Conservation (phyloP, 2,113 vertebrate species). For the Reinhardtius hippoglossoides region DNA sequence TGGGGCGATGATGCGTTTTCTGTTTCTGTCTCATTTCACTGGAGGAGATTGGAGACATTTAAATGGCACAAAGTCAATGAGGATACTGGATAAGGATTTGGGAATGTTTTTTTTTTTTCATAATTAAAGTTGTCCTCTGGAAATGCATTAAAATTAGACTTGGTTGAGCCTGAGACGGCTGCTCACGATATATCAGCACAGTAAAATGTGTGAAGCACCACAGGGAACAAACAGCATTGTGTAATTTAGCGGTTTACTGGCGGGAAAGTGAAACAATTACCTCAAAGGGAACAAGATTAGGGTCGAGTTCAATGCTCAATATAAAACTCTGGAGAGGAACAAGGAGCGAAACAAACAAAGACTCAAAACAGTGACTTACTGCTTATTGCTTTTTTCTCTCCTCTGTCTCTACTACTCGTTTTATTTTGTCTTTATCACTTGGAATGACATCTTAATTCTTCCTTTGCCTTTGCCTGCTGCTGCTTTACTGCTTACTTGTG, state of each 20-base stretch:
- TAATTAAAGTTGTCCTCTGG: conserved; percentile 28
- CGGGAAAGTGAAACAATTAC: conserved; percentile 9
- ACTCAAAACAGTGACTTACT: background rate
- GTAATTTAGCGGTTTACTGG: background rate
- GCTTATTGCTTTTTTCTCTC: background rate
- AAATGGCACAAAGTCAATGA: conserved; percentile 37
- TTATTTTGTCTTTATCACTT: background rate
- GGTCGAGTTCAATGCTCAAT: background rate
- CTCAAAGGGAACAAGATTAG: background rate
- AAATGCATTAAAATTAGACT: conserved; percentile 15
- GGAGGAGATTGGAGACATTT: conserved; percentile 57
- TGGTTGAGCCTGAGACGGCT: background rate
- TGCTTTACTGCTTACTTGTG: background rate
- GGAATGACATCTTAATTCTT: background rate
- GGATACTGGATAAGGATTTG: conserved; percentile 3
- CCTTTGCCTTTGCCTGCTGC: background rate
- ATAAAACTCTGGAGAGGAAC: background rate
- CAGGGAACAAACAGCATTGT: conserved; percentile 3
- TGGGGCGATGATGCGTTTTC: background rate
- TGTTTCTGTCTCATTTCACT: conserved; percentile 38
- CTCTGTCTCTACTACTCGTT: background rate
- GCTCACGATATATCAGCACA: conserved; percentile 5
- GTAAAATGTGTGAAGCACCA: background rate
- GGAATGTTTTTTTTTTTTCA: conserved; percentile 19
- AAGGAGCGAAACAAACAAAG: background rate